Conservation (phyloP, 2,797 vertebrate species). For the Hyperoplus lanceolatus region DNA sequence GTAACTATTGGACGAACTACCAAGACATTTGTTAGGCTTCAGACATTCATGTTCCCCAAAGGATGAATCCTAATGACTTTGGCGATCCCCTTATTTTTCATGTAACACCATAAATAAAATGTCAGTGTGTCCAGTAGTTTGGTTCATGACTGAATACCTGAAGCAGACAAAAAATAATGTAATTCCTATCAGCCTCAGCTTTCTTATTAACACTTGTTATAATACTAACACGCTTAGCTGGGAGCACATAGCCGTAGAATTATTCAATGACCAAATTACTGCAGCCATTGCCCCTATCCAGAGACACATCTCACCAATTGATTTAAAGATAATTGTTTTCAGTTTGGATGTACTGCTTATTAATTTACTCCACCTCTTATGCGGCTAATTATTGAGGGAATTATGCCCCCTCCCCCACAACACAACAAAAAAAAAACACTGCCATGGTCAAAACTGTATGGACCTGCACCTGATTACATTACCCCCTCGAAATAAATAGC, state of each 20-base stretch:
- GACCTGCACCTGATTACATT: conserved; percentile 13
- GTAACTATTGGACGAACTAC: not conserved
- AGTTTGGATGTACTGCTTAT: not conserved
- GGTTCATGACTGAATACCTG: not conserved
- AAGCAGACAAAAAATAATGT: not conserved
- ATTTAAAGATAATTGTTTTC: not conserved
- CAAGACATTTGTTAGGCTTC: not conserved
- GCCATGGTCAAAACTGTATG: not conserved
- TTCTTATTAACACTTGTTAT: not conserved
- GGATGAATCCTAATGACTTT: too few species aligned
- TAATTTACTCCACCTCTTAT: not conserved
- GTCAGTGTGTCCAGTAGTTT: not conserved
- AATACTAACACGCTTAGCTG: not conserved
- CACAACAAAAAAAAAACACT: not conserved
- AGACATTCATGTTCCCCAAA: not conserved
- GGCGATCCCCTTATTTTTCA: not conserved
- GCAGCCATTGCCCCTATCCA: not conserved
- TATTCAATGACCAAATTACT: not conserved
- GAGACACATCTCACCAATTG: not conserved
- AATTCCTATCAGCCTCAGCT: not conserved
- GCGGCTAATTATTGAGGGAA: conserved; percentile 1
- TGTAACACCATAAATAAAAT: not conserved
- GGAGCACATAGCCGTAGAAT: not conserved
- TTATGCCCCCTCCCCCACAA: not conserved
- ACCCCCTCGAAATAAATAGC: not conserved